These are phyloP conservation scores for Meloidogyne chitwoodi DNA, from an alignment of 1,140 invertebrate species.

Conservation along the genomic window DNA sequence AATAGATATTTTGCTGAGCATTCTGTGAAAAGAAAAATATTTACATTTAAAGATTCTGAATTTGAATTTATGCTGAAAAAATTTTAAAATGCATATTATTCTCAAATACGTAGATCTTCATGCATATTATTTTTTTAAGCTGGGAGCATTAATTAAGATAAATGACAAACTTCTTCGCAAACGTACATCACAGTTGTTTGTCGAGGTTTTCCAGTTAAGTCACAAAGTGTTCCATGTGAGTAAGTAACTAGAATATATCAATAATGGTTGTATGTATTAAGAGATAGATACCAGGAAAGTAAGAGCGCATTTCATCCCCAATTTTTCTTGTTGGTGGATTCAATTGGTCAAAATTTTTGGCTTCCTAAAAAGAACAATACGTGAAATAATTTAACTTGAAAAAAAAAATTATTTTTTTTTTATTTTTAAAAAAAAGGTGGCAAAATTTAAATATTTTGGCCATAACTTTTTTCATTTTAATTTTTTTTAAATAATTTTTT, in stretches of 20 bases:
- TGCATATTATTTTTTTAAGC: no score
- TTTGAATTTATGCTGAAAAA: no score
- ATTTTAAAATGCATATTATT: no score
- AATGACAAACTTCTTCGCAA: conserved; percentile 59
- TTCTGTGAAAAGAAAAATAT: conserved; percentile 1
- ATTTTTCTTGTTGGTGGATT: conserved; percentile 70
- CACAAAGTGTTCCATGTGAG: conserved; percentile 76
- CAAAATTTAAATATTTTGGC: no score
- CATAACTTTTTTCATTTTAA: no score
- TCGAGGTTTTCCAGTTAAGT: conserved; percentile 70
- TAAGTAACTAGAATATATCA: conserved; percentile 48
- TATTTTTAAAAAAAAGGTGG: no score
- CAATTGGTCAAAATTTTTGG: conserved; percentile 35
- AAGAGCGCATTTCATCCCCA: conserved; percentile 77
- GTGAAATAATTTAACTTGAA: no score
- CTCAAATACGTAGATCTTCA: no score
- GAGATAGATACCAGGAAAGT: conserved; percentile 61
- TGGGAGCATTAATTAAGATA: neutral
- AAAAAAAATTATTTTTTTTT: no score
- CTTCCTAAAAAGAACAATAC: conserved; percentile 26
- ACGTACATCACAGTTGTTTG: conserved; percentile 55
- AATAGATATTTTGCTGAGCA: conserved; percentile 68
- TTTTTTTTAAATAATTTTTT: no score
- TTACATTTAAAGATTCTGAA: neutral
- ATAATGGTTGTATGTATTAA: neutral